Conservation (phyloP, 30 jellyfish, hydroid and myxozoan species). For the Pelagia noctiluca region DNA sequence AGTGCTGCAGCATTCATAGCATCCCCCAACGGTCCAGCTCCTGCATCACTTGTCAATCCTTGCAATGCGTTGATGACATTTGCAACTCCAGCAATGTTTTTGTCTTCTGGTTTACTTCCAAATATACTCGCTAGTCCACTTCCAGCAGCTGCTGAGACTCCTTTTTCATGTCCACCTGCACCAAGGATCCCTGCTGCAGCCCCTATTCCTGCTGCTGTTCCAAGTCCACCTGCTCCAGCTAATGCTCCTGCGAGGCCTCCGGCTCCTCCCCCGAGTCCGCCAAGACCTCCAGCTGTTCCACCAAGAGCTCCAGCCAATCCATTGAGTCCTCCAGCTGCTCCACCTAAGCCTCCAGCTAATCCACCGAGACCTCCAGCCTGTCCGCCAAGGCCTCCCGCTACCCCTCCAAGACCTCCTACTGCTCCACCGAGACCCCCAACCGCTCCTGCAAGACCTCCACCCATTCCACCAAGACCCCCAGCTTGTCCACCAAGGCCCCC, state of each 20-base stretch:
- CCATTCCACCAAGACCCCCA: slow-evolving; percentile 26
- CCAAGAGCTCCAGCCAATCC: slow-evolving; percentile 13
- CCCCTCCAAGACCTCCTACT: slow-evolving; percentile 41
- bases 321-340: slow-evolving; percentile 13
- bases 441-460: slow-evolving; percentile 23
- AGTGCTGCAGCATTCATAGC: slow-evolving; percentile 64
- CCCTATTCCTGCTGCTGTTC: slow-evolving; percentile 37
- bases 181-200: slow-evolving; percentile 33
- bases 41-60: slow-evolving; percentile 54
- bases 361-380: slow-evolving; percentile 50
- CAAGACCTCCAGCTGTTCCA: slow-evolving; percentile 42
- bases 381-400: slow-evolving; percentile 60
- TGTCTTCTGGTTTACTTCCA: slow-evolving; percentile 29
- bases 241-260: slow-evolving; percentile 37
- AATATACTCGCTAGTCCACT: slow-evolving; percentile 37
- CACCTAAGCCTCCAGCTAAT: slow-evolving; percentile 27
- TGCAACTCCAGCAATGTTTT: slow-evolving; percentile 21
- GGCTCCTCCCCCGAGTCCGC: slow-evolving; percentile 22
- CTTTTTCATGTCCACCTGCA: slow-evolving; percentile 19
- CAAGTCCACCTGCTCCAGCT: slow-evolving; percentile 10
- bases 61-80: slow-evolving; percentile 46
- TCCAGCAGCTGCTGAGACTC: slow-evolving; percentile 70
- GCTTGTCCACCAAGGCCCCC: slow-evolving; percentile 67
- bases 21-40: slow-evolving; percentile 53
- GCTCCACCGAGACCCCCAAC: slow-evolving; percentile 30